A percentile compares a stretch with the other conserved stretches of the same genome.
These are phyloP conservation scores for Dreissena rostriformis DNA, from an alignment of 1,140 invertebrate genomes.

Conservation along the genomic window DNA sequence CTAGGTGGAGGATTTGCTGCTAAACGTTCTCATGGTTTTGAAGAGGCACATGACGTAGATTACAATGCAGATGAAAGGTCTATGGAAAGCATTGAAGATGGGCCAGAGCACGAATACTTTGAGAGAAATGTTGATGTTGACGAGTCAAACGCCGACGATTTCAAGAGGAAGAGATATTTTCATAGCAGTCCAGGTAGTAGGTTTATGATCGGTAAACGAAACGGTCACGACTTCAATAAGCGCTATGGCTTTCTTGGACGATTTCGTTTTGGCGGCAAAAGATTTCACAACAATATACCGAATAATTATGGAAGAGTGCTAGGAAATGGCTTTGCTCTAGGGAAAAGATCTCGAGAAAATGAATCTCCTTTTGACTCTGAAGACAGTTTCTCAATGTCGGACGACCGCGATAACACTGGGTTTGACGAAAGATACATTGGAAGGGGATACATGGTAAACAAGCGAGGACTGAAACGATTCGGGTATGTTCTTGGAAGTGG, in stretches of 20 bases:
- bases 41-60: no score
- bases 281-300: not conserved
- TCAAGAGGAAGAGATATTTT: constrained; percentile 41
- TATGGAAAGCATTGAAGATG: no score
- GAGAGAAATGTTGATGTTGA: no score
- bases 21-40: no score
- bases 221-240: not conserved
- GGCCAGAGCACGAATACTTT: no score
- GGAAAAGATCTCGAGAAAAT: constrained; percentile 24
- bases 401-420: not conserved
- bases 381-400: not conserved
- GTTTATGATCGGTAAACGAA: constrained; percentile 33
- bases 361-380: not conserved
- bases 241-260: constrained; percentile 28
- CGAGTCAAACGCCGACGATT: not conserved
- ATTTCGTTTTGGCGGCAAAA: not conserved
- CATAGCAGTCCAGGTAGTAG: constrained; percentile 27
- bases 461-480: constrained; percentile 19
- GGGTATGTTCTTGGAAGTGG: constrained; percentile 35
- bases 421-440: not conserved
- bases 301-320: constrained; percentile 9
- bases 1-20: no score
- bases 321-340: constrained; percentile 28
- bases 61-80: no score
- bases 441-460: constrained; percentile 19